Evolutionary conservation across 2,888 invertebrate species (phyloP).

Genomic region (Serrognathus titanus): DNA sequence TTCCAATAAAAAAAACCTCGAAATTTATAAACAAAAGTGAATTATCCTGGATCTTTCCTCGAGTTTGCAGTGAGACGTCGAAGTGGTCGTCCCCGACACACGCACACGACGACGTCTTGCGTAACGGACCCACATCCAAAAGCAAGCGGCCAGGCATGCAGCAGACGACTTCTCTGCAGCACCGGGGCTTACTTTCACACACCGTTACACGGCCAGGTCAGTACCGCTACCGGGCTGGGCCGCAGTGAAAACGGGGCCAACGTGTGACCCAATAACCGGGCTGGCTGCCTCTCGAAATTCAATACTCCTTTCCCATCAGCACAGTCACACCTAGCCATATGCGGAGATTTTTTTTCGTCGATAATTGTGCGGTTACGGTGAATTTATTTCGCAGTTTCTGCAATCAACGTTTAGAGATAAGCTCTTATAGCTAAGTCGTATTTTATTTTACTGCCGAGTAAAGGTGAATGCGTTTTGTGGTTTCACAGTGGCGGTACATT

Average conservation of each 20-base stretch:
- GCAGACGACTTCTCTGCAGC: background rate
- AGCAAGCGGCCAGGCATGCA: background rate
- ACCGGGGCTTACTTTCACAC: conserved; percentile 21
- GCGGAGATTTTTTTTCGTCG: background rate
- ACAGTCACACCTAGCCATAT: background rate
- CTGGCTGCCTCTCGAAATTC: conserved; percentile 15
- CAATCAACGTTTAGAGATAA: no score
- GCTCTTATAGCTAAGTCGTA: no score
- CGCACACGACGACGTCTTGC: background rate
- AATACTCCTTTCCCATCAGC: background rate
- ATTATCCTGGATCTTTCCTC: no score
- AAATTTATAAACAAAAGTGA: no score
- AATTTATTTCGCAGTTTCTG: no score
- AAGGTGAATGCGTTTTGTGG: no score
- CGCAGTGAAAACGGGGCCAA: conserved; percentile 35
- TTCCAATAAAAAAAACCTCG: no score
- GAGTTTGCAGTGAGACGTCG: no score
- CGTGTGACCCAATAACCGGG: conserved; percentile 34
- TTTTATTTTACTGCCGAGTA: no score
- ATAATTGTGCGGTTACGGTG: no score
- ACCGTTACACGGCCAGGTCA: conserved; percentile 21
- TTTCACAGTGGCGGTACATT: no score
- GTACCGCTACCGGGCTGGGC: conserved; percentile 19
- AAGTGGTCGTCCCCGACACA: background rate
- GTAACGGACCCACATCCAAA: background rate